Evolutionary conservation across 2,888 invertebrate genomes (phyloP).

Genomic region (Xylota sylvarum): DNA sequence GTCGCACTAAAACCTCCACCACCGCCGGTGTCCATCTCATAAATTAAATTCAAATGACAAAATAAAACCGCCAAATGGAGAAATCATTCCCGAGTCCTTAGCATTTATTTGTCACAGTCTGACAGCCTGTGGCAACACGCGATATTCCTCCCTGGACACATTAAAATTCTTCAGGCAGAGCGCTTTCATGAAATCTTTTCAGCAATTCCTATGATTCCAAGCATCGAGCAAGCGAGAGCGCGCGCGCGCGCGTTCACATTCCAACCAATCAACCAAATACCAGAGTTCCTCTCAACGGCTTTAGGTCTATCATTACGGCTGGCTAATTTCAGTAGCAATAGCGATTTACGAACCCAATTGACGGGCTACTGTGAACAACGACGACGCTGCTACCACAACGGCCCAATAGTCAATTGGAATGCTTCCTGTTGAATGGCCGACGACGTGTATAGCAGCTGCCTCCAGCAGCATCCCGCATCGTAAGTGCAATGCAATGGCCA

Average conservation of each 20-base stretch:
- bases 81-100: not conserved
- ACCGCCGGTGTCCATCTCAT: constrained; percentile 3
- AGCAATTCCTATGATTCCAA: constrained; percentile 51
- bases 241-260: constrained; percentile 45
- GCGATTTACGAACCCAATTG: constrained; percentile 46
- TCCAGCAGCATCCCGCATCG: constrained; percentile 33
- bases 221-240: constrained; percentile 25
- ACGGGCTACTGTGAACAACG: constrained; percentile 45
- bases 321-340: constrained; percentile 69
- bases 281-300: constrained; percentile 37
- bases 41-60: constrained; percentile 17
- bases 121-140: constrained; percentile 10
- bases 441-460: constrained; percentile 13
- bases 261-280: constrained; percentile 66
- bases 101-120: not conserved
- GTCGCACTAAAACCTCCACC: not conserved
- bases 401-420: constrained; percentile 60
- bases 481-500: constrained; percentile 29
- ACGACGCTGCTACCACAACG: constrained; percentile 1
- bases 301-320: constrained; percentile 60
- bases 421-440: constrained; percentile 39
- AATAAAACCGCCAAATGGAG: not conserved
- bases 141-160: not conserved
- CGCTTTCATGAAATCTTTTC: not conserved
- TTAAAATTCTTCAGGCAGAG: constrained; percentile 38